A percentile compares a stretch with the other conserved stretches of the same genome.
Conservation (phyloP, 1,140 invertebrate species). For the Eupristina koningsbergeri region DNA sequence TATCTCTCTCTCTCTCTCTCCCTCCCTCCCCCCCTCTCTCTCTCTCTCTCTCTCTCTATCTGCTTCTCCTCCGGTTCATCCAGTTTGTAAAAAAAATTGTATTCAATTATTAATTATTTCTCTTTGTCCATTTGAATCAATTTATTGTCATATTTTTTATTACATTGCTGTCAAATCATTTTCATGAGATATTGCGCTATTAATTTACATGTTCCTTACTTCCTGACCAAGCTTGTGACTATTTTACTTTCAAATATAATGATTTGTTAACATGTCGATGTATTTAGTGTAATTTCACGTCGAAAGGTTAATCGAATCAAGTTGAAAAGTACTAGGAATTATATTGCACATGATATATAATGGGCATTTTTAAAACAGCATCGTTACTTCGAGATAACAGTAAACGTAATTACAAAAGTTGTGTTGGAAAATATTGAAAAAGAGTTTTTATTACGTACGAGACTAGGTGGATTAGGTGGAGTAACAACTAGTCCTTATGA, state of each 20-base stretch:
- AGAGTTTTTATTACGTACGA: too few species aligned
- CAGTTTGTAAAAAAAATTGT: not conserved
- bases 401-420: not conserved
- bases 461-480: too few species aligned
- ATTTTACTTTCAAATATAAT: too few species aligned
- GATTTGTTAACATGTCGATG: too few species aligned
- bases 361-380: not conserved
- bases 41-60: not conserved
- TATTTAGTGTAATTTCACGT: too few species aligned
- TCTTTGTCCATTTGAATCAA: not conserved
- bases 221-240: too few species aligned
- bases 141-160: not conserved
- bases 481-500: too few species aligned
- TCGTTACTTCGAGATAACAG: not conserved
- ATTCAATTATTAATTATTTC: constrained; percentile 3
- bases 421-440: not conserved
- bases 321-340: too few species aligned
- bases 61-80: too few species aligned
- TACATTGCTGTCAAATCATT: not conserved
- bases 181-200: not conserved
- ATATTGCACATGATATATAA: not conserved
- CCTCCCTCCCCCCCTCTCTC: not conserved
- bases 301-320: too few species aligned
- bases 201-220: too few species aligned
- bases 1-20: not conserved